phyloP scores from a whole-genome alignment of 1,140 invertebrate species.

The Macrocentrus cingulum region DNA sequence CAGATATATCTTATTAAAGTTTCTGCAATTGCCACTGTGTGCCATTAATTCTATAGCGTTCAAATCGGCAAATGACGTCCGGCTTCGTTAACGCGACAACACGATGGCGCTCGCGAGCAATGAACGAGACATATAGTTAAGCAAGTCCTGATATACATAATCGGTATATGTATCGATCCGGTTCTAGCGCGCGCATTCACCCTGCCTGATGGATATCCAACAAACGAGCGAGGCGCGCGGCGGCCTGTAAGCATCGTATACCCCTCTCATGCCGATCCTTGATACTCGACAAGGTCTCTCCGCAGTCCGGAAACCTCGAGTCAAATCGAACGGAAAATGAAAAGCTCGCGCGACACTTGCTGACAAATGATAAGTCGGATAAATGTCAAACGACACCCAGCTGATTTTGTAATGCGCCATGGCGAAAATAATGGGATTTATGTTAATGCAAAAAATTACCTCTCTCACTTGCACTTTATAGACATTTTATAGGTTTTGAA shows the following conservation, averaged over 20 bases:
- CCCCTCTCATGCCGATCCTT: neutral
- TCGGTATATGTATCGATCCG: constrained; percentile 11
- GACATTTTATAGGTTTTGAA: no score
- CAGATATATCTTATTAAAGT: no score
- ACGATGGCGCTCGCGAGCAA: constrained; percentile 1
- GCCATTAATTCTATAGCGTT: constrained; percentile 15
- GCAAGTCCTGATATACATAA: neutral
- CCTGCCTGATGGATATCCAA: constrained; percentile 22
- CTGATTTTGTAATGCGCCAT: constrained; percentile 1
- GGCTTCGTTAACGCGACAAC: constrained; percentile 12
- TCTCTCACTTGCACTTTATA: no score
- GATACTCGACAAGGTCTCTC: neutral
- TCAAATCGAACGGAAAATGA: constrained; percentile 59
- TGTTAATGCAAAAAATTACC: constrained; percentile 1
- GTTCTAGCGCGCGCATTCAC: constrained; percentile 29
- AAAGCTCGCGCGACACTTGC: constrained; percentile 49
- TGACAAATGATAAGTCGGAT: constrained; percentile 52
- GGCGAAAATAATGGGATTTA: neutral
- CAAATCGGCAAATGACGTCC: constrained; percentile 11
- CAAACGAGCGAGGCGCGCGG: constrained; percentile 37
- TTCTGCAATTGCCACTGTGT: constrained; percentile 4
- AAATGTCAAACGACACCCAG: constrained; percentile 9
- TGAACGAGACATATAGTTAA: no score
- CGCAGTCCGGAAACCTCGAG: constrained; percentile 31
- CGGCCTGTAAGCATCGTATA: constrained; percentile 2